Base-by-base conservation (phyloP, 2,797 vertebrate species). In the Gila robusta region DNA sequence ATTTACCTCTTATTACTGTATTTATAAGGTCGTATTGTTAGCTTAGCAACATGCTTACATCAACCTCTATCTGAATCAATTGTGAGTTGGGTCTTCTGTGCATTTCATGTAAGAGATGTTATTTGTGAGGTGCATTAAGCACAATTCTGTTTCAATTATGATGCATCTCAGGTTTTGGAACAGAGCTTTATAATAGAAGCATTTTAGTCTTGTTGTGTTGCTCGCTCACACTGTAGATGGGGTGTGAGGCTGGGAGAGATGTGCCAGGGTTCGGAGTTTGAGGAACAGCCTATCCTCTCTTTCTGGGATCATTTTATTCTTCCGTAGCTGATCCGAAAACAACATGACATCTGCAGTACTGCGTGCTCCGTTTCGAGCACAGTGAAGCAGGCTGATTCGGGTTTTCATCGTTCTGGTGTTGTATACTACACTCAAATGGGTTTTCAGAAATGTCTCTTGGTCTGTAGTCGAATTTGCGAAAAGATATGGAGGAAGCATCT, bases 331-430 rank as follows among this genome's bases (percentile, higher is more conserved):
- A 71, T 71, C 76, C 54, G 52, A 85, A 71, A 71, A 72, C 37
- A 85, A 79, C 67, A 35, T 79, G 83, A 85, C 83, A 85, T 71
- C 39, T 73, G 77, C 56, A 79, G 67, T 69, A 81, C 69, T 26
- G 52, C 2, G 8, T 66, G 77, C 39, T 86, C 54, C 2, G 10
- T 52, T 85, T 21, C 32, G 44, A 69, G 73, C 64, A 56, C 62
- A 16, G 66, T 84, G 74, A 73, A n/a, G 52, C 76, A 62, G 67
- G 37, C 35, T 41, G 74, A 59, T 79, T 79, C 8, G 19, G 37
- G 52, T 73, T 81, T 85, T 81, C 66, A 66, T 80, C 54, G 44
- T 80, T 62, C 28, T 62, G 16, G 67, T n/a, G 32, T 64, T 80
- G 23, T 39, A 28, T 66, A 66, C 73, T 73, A 80, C 77, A 86